Conservation (phyloP, 1,140 invertebrate species). For the Lucilia cuprina region DNA sequence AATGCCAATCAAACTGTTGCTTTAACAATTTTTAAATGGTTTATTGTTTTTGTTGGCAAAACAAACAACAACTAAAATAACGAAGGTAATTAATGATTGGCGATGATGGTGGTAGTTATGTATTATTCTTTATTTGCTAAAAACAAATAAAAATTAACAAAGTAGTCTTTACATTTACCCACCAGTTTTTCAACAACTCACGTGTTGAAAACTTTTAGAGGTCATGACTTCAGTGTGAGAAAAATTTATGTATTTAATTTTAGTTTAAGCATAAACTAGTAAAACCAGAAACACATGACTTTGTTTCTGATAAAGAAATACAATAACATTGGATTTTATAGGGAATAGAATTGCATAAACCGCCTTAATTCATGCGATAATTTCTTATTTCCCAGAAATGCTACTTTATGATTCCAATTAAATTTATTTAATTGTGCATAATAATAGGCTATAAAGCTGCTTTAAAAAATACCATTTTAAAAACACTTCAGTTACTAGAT, state of each 20-base stretch:
- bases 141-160: not conserved
- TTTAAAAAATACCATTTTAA: too few relatives aligned
- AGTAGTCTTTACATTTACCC: not conserved
- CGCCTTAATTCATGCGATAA: too few relatives aligned
- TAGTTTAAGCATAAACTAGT: not conserved
- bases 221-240: not conserved
- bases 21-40: not conserved
- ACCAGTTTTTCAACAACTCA: not conserved
- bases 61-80: not conserved
- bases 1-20: slow-evolving; percentile 10
- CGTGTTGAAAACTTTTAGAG: not conserved
- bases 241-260: not conserved
- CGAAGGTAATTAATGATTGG: slow-evolving; percentile 6
- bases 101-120: not conserved
- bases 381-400: too few relatives aligned
- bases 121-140: not conserved
- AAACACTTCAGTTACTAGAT: too few relatives aligned
- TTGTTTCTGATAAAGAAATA: too few relatives aligned
- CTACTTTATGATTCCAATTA: too few relatives aligned
- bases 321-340: too few relatives aligned
- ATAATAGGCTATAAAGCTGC: too few relatives aligned
- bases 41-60: not conserved
- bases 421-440: too few relatives aligned
- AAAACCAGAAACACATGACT: not conserved
- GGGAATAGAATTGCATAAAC: too few relatives aligned